phyloP scores from a whole-genome alignment of 2,888 invertebrate genomes.

The Micoletzkya japonica region DNA sequence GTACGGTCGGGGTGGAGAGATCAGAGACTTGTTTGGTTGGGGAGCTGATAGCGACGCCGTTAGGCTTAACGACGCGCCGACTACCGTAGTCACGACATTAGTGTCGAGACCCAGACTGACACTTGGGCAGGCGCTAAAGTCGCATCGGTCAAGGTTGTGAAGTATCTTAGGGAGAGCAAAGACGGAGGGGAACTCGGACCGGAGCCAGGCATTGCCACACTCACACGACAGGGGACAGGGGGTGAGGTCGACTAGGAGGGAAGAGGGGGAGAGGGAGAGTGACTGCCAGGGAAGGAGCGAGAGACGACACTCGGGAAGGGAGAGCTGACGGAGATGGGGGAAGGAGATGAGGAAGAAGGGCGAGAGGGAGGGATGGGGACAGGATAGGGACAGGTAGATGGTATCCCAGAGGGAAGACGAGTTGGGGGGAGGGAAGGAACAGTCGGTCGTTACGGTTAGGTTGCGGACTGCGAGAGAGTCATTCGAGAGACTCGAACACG shows the following conservation, averaged over 20 bases:
- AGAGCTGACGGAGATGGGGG: background rate
- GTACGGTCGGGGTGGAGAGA: conserved; percentile 1
- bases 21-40: background rate
- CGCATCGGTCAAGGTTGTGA: too few relatives aligned
- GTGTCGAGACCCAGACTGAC: background rate
- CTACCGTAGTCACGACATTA: background rate
- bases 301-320: conserved; percentile 16
- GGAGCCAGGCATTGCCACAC: conserved; percentile 38
- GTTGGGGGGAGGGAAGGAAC: background rate
- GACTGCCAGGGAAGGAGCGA: conserved; percentile 7
- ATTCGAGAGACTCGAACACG: background rate
- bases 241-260: conserved; percentile 31
- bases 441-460: background rate
- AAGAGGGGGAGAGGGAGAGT: background rate
- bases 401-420: background rate
- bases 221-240: conserved; percentile 40
- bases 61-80: background rate
- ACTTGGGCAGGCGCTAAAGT: conserved; percentile 11
- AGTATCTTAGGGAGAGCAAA: conserved; percentile 2
- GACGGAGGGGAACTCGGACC: background rate
- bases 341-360: conserved; percentile 7
- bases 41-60: background rate
- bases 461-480: background rate
- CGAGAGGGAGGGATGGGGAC: background rate
- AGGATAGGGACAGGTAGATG: background rate